Evolutionary conservation across 2,113 vertebrate genomes (phyloP).

Genomic region (Sorex araneus): DNA sequence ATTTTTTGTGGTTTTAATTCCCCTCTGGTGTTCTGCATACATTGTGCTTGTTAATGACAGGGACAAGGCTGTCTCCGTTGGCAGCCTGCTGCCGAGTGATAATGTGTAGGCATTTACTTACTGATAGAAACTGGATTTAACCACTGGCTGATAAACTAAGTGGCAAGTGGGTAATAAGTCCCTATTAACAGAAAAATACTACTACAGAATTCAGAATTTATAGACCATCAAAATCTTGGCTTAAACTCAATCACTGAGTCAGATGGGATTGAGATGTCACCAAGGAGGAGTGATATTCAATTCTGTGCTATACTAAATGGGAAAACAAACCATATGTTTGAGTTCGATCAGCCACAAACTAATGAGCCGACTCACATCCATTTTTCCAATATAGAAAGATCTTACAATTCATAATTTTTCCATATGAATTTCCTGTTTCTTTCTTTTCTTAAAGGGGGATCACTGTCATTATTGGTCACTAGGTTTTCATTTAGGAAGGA

Average conservation of each 20-base stretch:
- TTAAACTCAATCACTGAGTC: conserved; percentile 87
- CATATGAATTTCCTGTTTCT: conserved; percentile 36
- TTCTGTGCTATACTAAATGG: conserved; percentile 76
- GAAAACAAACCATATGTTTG: conserved; percentile 79
- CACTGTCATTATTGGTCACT: neutral
- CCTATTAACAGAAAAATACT: conserved; percentile 91
- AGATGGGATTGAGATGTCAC: conserved; percentile 91
- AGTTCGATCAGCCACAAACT: conserved; percentile 67
- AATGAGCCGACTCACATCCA: conserved; percentile 62
- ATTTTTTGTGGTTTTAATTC: conserved; percentile 95
- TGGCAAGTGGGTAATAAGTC: conserved; percentile 93
- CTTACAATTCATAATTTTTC: conserved; percentile 64
- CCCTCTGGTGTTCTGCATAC: conserved; percentile 94
- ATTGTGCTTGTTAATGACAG: conserved; percentile 93
- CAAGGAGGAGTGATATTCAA: conserved; percentile 80
- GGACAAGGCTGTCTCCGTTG: conserved; percentile 90
- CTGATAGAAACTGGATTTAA: conserved; percentile 92
- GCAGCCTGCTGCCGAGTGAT: conserved; percentile 92
- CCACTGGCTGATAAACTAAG: conserved; percentile 92
- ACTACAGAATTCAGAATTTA: conserved; percentile 90
- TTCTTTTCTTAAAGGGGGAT: neutral
- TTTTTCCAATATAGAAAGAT: conserved; percentile 64
- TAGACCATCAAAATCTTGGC: conserved; percentile 88
- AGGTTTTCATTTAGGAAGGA: conserved; percentile 1
- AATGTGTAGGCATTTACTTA: conserved; percentile 92